Evolutionary conservation across 1,140 invertebrate species (phyloP), one percentile per base, ranked within the genome.

Genomic region (Stegodyphus dumicola): DNA sequence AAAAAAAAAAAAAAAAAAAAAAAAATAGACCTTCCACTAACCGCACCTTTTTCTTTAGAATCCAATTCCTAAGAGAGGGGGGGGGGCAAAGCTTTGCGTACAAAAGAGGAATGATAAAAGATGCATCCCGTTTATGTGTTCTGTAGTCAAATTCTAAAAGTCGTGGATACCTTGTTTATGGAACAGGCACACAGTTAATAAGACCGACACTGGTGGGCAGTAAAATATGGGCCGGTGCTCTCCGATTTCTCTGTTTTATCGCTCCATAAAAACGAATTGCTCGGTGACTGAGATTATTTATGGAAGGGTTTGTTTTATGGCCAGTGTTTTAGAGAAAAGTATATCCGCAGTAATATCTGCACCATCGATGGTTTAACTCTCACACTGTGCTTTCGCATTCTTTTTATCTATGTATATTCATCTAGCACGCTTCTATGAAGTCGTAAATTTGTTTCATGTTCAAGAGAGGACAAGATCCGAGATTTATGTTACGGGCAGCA

Each of bases 181-280:
- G 71, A 83, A 74, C 52, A 67, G 51, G 56, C 60, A 17, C 51
- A 66, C 70, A 83, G 79, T 83, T 83, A 83, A 83, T 74, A 83
- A 83, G 79, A 48, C 33, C 49, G 48, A 74, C 71, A 74, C 79
- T 83, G 48, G 70, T 83, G 79, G 70, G 79, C 70, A 64, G 70
- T 83, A 83, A 83, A 83, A 83, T 74, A 83, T 83, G 70, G 48
- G 53, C 70, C 71, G 48, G 66, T 74, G 60, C 70, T 83, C 56
- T 83, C 67, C 70, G 79, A 83, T 83, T 83, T 83, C 71, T 71
- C 70, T 74, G 79, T 83, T 83, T 83, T 83, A 83, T 83, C 79
- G 79, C 56, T 18, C 49, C 79, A 83, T 83, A 83, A 83, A 83
- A 83, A 83, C 70, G 79, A 83, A 83, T 83, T 83, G 79, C 79